These are phyloP conservation scores for Nudaria mundana DNA, from an alignment of 2,888 invertebrate genomes.

Conservation along the genomic window DNA sequence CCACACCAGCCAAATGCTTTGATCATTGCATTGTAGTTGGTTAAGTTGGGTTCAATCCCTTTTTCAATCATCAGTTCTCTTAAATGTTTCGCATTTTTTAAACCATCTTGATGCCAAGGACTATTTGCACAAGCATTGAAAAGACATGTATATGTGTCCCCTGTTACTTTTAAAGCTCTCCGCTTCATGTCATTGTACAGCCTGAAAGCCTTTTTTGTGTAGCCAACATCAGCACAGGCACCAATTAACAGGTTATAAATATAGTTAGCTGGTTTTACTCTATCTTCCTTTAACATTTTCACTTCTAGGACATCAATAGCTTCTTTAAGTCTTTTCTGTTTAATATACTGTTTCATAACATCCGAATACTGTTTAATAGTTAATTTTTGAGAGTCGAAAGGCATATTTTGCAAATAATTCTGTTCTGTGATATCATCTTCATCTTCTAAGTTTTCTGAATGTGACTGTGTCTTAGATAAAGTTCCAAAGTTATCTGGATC, in stretches of 20 bases:
- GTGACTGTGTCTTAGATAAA: constrained; percentile 42
- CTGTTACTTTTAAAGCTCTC: constrained; percentile 84
- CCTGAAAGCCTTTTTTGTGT: constrained; percentile 91
- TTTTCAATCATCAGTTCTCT: constrained; percentile 86
- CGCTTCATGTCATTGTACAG: constrained; percentile 92
- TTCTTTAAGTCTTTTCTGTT: constrained; percentile 84
- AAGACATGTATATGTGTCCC: constrained; percentile 90
- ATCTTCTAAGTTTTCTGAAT: constrained; percentile 57
- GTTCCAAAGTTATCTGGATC: constrained; percentile 83
- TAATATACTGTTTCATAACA: constrained; percentile 85
- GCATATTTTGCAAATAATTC: constrained; percentile 75
- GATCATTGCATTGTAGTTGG: constrained; percentile 93
- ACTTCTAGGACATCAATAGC: constrained; percentile 90
- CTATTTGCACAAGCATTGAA: constrained; percentile 94
- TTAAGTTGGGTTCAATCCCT: constrained; percentile 84
- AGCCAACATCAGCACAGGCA: constrained; percentile 91
- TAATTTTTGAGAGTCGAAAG: constrained; percentile 73
- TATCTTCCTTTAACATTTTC: constrained; percentile 88
- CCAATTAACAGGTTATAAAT: constrained; percentile 92
- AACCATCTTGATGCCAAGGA: constrained; percentile 84
- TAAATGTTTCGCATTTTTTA: constrained; percentile 85
- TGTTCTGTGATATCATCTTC: constrained; percentile 83
- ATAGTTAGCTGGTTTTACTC: constrained; percentile 88
- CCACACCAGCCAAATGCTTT: constrained; percentile 94
- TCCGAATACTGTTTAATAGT: constrained; percentile 85